Evolutionary conservation across 2,888 invertebrate genomes (phyloP), one percentile per base, ranked within the genome.

Genomic region (Rambutsinella grinnellia): DNA sequence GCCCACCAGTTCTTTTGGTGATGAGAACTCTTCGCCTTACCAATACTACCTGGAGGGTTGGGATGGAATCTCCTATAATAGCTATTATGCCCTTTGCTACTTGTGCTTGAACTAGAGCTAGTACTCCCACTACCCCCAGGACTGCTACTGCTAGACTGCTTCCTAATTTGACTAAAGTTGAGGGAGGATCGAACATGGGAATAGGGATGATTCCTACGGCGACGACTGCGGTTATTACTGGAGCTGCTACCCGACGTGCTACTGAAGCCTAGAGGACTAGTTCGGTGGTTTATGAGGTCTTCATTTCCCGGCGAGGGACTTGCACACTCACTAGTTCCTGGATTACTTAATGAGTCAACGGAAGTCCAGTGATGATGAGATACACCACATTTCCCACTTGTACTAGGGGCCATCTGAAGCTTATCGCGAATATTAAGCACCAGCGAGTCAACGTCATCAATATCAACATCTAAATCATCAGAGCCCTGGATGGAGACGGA

Each of bases 371-470:
- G 62, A 49, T 23, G 44, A 21, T 49, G 61, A 46, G 26, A 61
- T 47, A 61, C 60, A 53, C n/a, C 5, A 66, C n/a, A 36, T 23
- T 44, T 61, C 28, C 13, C 24, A 58, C 28, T 21, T 1, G 27
- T 26, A 58, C 65, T 72, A 51, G 72, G 72, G 23, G 77, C 80
- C 83, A 83, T 82, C 46, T 79, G 77, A 44, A 83, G 77, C 54
- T 83, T 82, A 57, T 83, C 82, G 21, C 81, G 75, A 72, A 83
- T 82, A 51, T 76, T 81, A 26, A 80, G 74, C 68, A 83, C 81
- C 53, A 83, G 58, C 3, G 79, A 80, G 61, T 82, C 82, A 26
- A 82, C 80, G 46, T 81, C 83, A 51, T 82, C 82, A 49, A 78
- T 70, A 58, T 79, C 78, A n/a, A 78, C 79, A 70, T 81, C 81